Evolutionary conservation across 2,113 vertebrate genomes (phyloP), one percentile per base, ranked within the genome.

Genomic region (Leuciscus idus): DNA sequence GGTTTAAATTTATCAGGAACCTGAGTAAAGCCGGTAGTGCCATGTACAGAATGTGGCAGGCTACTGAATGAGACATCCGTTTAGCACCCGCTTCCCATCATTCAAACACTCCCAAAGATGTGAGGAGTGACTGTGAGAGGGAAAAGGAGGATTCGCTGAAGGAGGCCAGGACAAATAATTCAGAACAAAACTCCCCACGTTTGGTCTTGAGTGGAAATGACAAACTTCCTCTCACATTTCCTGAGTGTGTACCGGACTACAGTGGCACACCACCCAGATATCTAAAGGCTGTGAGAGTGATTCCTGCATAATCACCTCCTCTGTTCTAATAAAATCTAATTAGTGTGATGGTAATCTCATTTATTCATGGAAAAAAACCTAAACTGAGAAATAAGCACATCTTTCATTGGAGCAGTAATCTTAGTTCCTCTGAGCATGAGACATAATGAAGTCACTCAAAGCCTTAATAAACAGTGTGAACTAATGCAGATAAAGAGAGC

Each of bases 331-430:
- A n/a, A 74, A 87, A 81, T 87, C 62, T 81, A 90, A 87, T 92
- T 89, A 88, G 85, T 39, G 77, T 33, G 76, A 74, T 83, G 68
- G 64, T 75, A 90, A 92, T 90, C 86, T 84, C 50, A 79, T 91
- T 87, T 92, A 43, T 84, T 89, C n/a, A 15, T 73, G 87, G 43
- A 15, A 11, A 48, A 52, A 81, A 43, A 66, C 26, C 26, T 30
- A 6, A 6, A 17, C 52, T 28, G 19, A 70, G 46, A 84, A 82
- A 48, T 13, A 33, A 46, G 21, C n/a, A 13, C 12, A 43, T 59
- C 43, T 73, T 70, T 81, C 19, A 81, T 84, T 84, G 12, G 57
- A 61, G n/a, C 81, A 62, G 73, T 61, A 36, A 55, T 81, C 57
- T 15, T 66, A 64, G 23, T 36, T 81, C 48, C 50, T 70, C 50